phyloP scores from a whole-genome alignment of 2,113 vertebrate species.

The Callocephalon fimbriatum region DNA sequence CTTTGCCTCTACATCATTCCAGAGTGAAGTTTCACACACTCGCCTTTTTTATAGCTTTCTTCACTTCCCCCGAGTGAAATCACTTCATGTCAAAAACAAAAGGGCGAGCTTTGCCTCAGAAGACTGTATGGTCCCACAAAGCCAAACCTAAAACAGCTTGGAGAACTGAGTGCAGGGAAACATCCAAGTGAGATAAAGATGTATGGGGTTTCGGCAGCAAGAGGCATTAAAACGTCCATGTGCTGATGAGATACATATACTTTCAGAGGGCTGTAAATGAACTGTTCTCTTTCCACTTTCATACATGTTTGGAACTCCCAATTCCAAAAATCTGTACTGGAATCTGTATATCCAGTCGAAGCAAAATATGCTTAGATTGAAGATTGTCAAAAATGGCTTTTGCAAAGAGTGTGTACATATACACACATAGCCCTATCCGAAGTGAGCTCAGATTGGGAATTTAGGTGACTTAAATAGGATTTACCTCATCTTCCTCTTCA shows the following conservation, averaged over 20 bases:
- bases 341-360: background rate
- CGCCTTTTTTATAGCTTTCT: background rate
- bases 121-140: background rate
- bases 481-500: slow-evolving; percentile 87
- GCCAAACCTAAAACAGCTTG: slow-evolving; percentile 12
- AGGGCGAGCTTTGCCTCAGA: background rate
- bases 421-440: background rate
- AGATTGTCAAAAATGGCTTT: background rate
- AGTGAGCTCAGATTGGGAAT: background rate
- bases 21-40: background rate
- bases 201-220: background rate
- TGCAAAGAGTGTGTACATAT: background rate
- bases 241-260: background rate
- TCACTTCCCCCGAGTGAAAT: background rate
- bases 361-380: background rate
- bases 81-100: background rate
- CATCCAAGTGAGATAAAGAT: background rate
- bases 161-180: background rate
- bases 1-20: background rate
- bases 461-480: background rate
- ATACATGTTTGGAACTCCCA: background rate
- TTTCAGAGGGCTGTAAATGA: background rate
- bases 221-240: background rate
- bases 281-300: background rate
- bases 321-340: background rate